Conservation (phyloP, 2,888 invertebrate species). For the Lepas anatifera region DNA sequence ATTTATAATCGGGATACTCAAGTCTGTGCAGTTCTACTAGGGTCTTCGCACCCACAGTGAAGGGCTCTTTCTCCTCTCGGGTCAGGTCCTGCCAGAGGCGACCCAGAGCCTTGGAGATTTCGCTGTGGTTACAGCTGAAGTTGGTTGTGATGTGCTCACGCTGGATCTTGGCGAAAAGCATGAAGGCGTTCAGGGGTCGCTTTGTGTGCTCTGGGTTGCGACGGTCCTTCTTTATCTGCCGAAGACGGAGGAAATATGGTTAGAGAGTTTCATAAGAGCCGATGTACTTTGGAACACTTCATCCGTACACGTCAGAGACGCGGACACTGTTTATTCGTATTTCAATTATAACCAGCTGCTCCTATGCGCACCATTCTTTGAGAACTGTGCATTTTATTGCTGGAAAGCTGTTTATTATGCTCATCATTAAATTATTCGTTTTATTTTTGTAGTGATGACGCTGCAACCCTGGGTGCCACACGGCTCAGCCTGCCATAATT, state of each 20-base stretch:
- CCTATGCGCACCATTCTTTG: too few relatives aligned
- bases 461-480: too few relatives aligned
- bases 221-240: slow-evolving; percentile 10
- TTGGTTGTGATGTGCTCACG: slow-evolving; percentile 17
- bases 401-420: too few relatives aligned
- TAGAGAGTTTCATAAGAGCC: too few relatives aligned
- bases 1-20: slow-evolving; percentile 20
- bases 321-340: too few relatives aligned
- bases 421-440: too few relatives aligned
- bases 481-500: too few relatives aligned
- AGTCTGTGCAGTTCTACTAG: slow-evolving; percentile 15
- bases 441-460: too few relatives aligned
- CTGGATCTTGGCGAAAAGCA: slow-evolving; percentile 19
- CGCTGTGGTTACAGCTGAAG: slow-evolving; percentile 14
- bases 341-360: too few relatives aligned
- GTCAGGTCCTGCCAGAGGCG: slow-evolving; percentile 16
- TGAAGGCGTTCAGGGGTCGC: slow-evolving; percentile 20
- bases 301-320: too few relatives aligned
- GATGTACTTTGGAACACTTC: too few relatives aligned
- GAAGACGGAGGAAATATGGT: neutral
- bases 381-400: too few relatives aligned
- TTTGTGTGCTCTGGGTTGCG: slow-evolving; percentile 15
- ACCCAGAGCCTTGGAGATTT: slow-evolving; percentile 19
- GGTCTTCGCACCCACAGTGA: slow-evolving; percentile 16
- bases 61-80: slow-evolving; percentile 16